Percentiles rank a stretch among this genome's conserved stretches.
Evolutionary conservation across 2,797 vertebrate species (phyloP).

Genomic region (Poeciliopsis gracilis): DNA sequence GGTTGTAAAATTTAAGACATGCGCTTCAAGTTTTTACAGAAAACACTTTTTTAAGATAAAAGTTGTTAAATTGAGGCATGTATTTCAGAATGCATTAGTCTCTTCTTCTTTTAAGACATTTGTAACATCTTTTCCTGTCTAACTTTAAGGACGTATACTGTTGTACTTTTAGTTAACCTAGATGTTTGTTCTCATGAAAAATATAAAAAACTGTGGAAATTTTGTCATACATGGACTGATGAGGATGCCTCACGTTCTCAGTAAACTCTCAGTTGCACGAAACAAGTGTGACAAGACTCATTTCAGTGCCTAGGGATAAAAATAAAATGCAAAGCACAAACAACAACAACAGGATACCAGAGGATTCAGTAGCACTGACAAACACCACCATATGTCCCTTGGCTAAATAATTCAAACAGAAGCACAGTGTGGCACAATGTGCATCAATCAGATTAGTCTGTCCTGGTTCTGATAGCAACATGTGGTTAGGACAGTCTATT

Average conservation of each 20-base stretch:
- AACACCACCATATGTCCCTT: conserved; percentile 43
- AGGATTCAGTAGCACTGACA: conserved; percentile 6
- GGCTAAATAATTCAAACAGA: conserved; percentile 12
- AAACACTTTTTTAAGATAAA: no score
- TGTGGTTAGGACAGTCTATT: conserved; percentile 13
- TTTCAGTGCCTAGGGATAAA: neutral
- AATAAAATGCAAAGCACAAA: neutral
- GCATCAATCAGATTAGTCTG: conserved; percentile 37
- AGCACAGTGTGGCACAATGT: conserved; percentile 24
- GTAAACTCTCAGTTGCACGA: neutral
- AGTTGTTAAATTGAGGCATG: neutral
- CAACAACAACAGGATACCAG: neutral
- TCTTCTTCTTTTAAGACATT: neutral
- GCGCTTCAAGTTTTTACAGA: no score
- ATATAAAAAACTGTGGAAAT: neutral
- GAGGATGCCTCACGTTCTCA: neutral
- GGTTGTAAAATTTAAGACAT: no score
- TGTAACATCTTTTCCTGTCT: neutral
- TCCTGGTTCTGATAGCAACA: conserved; percentile 26
- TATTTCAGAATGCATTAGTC: neutral
- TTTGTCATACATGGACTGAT: neutral
- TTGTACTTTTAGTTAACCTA: neutral
- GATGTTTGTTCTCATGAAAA: neutral
- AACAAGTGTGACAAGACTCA: neutral
- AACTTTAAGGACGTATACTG: neutral